phyloP scores from a whole-genome alignment of 2,888 invertebrate species.

The Mantis religiosa region DNA sequence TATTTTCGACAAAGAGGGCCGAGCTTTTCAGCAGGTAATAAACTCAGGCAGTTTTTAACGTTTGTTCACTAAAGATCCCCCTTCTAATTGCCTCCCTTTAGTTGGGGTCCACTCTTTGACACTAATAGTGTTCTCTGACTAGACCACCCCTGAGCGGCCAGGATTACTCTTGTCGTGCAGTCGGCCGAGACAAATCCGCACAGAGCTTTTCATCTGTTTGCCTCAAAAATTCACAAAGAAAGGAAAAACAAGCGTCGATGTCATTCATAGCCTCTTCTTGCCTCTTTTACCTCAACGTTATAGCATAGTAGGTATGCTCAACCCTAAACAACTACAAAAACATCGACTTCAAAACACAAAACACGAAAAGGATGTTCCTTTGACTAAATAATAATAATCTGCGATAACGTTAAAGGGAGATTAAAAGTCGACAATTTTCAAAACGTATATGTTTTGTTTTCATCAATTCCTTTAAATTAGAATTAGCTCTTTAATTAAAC shows the following conservation, averaged over 20 bases:
- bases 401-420: no score
- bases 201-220: background rate
- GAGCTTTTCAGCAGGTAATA: constrained; percentile 13
- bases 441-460: no score
- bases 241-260: background rate
- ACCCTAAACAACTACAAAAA: no score
- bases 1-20: background rate
- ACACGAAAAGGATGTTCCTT: no score
- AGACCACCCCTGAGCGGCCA: background rate
- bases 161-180: background rate
- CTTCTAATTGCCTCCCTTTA: background rate
- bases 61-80: background rate
- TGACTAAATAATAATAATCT: no score
- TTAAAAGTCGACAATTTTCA: no score
- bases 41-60: background rate
- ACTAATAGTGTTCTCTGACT: background rate
- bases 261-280: no score
- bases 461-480: no score
- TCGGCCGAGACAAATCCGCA: background rate
- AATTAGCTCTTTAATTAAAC: no score
- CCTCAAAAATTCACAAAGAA: background rate
- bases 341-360: no score
- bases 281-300: no score
- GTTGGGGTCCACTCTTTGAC: background rate
- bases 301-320: no score